Base-by-base conservation (phyloP, 2,888 invertebrate species). In the Icerya purchasi region DNA sequence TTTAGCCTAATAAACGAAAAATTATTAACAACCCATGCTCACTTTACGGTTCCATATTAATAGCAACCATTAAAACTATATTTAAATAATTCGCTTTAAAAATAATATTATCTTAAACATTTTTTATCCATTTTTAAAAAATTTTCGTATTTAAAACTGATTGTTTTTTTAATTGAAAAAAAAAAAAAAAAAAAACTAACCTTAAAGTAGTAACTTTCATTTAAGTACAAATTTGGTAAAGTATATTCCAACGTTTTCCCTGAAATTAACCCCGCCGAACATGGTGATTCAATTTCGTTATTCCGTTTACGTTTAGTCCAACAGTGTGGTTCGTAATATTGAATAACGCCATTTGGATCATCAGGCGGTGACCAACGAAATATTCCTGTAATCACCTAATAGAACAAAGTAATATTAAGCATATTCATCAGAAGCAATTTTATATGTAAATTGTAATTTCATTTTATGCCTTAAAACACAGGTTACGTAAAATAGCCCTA, bases 311-410 rank as follows among this genome's bases (percentile, higher is more conserved):
- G 60, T 19, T 63, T 69, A 10, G 74, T 69, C 83, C 86, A 87
- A 70, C 84, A 86, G 62, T 76, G 73, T 2, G 83, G 77, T 63
- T 78, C 78, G 71, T 90, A 92, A 1, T 83, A 81, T 55, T 78
- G 73, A 36, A 90, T 76, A 5, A 84, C 72, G 0, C 89, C 88
- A 70, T 90, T 89, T 2, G 81, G 76, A 59, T 78, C 76, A 50
- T 74, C 70, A 0, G 93, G 92, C 0, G 78, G 72, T 64, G 83
- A 79, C 93, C 93, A 94, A 3, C 92, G 81, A 64, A 86, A 80
- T 65, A 81, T 77, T 0, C 82, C 82, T 5, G 77, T 76, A 2
- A 79, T 72, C 3, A 67, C 64, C 65, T 65, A 62, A 58, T 59
- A 58, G 63, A 56, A 20, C 51, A 62, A 22, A 53, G n/a, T 21